Evolutionary conservation across 2,113 vertebrate genomes (phyloP).

Genomic region (Rutilus rutilus): DNA sequence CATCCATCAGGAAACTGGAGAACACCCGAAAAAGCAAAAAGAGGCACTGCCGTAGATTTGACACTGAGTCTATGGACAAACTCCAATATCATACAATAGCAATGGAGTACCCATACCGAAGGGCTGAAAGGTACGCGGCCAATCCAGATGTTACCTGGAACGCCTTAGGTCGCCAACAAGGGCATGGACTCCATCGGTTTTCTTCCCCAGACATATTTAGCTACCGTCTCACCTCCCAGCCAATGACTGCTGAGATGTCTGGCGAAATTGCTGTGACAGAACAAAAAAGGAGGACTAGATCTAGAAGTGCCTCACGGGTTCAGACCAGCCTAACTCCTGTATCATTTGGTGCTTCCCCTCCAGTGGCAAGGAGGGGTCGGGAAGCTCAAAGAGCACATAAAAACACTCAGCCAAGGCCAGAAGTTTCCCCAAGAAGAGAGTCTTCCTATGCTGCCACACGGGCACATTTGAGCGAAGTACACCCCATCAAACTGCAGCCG

Average conservation of each 20-base stretch:
- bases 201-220: conserved; percentile 76
- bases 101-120: conserved; percentile 82
- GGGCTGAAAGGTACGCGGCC: conserved; percentile 68
- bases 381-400: conserved; percentile 77
- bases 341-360: conserved; percentile 77
- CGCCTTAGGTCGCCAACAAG: conserved; percentile 76
- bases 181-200: conserved; percentile 69
- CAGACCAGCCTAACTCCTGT: conserved; percentile 81
- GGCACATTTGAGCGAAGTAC: conserved; percentile 85
- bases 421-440: conserved; percentile 83
- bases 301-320: conserved; percentile 88
- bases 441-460: conserved; percentile 75
- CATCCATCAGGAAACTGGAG: conserved; percentile 77
- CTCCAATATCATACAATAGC: conserved; percentile 65
- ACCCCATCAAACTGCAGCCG: conserved; percentile 93
- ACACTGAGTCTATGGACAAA: conserved; percentile 85
- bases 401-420: conserved; percentile 75
- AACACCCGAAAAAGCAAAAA: conserved; percentile 83
- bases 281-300: conserved; percentile 84
- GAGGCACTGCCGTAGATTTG: conserved; percentile 90
- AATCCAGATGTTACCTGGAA: conserved; percentile 78
- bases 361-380: conserved; percentile 78
- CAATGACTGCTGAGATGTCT: conserved; percentile 66
- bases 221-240: conserved; percentile 69
- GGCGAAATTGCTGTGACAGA: conserved; percentile 71